Evolutionary conservation across 2,888 invertebrate genomes (phyloP).

Genomic region (Aphodius sticticus): DNA sequence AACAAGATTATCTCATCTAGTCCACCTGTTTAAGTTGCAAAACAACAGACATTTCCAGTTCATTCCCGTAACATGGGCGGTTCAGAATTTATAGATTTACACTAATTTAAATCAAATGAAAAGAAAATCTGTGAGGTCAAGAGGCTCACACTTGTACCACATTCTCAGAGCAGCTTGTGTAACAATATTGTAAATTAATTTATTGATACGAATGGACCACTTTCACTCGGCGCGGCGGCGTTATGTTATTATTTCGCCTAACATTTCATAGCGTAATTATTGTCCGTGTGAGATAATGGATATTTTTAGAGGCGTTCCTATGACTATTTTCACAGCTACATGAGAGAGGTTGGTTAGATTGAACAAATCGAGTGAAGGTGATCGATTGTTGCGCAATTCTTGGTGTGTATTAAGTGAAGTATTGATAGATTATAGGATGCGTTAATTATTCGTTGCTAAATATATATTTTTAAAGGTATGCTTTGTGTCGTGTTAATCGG

Average conservation of each 20-base stretch:
- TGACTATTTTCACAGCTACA: not conserved
- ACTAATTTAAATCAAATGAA: not conserved
- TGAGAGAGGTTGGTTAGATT: not conserved
- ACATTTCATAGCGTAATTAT: not conserved
- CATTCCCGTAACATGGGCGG: not conserved
- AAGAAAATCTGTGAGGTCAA: not conserved
- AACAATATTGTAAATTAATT: not conserved
- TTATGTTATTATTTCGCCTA: not conserved
- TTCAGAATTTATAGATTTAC: not conserved
- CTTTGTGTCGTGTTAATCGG: not conserved
- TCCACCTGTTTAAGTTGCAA: not conserved
- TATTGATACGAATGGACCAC: not conserved
- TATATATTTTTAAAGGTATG: not conserved
- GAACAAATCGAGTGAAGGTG: not conserved
- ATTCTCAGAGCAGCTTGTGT: not conserved
- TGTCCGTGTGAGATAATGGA: not conserved
- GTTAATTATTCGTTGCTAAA: not conserved
- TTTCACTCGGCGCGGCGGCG: not conserved
- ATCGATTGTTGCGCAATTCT: not conserved
- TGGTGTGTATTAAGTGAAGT: not conserved
- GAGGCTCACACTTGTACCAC: not conserved
- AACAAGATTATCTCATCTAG: not conserved
- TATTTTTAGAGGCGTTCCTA: constrained; percentile 4
- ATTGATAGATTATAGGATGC: not conserved
- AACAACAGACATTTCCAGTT: not conserved